Evolutionary conservation across 2,113 vertebrate species (phyloP), one percentile per base, ranked within the genome.

Genomic region (Cariama cristata): DNA sequence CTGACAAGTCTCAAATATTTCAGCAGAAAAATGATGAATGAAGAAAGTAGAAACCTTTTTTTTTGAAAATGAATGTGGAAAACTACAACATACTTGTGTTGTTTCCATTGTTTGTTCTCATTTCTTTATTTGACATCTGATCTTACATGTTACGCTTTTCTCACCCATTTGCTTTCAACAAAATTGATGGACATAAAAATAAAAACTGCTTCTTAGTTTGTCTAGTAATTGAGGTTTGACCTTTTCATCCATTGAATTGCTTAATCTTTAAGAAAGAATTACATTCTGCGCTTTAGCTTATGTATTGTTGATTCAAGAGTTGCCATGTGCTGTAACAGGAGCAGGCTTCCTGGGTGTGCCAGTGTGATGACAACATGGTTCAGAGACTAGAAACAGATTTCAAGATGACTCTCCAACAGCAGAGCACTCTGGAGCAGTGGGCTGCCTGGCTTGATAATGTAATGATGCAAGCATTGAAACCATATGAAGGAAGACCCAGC

Each of bases 331-430:
- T 97, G 11, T 97, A 72, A 97, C 96, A 99, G 98, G 98, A 99
- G 92, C 98, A 99, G 98, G 98, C 98, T 98, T 99, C 98, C 98
- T 99, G 98, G 98, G 98, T 99, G 64, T 99, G 98, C 95, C 98
- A 99, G 98, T 99, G 98, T 98, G 98, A 99, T 85, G 98, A 99
- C 98, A 99, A 97, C 87, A 98, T 99, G 98, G 98, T 99, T 96
- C 98, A 98, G 93, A 98, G 98, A 98, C 97, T 99, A 50, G 98
- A 99, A 96, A 98, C 98, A 79, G 98, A 99, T 96, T 99, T 99
- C 97, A 99, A 99, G 97, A 98, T 99, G 98, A 99, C 98, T 77
- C 98, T 99, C 90, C 98, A 99, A 27, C 98, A 99, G 98, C 98
- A 99, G 97, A 99, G 98, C 97, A 99, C 98, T 92, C 98, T 99